These are phyloP conservation scores for Amblyopsis hoosieri DNA, from an alignment of 2,797 vertebrate genomes.

Conservation along the genomic window DNA sequence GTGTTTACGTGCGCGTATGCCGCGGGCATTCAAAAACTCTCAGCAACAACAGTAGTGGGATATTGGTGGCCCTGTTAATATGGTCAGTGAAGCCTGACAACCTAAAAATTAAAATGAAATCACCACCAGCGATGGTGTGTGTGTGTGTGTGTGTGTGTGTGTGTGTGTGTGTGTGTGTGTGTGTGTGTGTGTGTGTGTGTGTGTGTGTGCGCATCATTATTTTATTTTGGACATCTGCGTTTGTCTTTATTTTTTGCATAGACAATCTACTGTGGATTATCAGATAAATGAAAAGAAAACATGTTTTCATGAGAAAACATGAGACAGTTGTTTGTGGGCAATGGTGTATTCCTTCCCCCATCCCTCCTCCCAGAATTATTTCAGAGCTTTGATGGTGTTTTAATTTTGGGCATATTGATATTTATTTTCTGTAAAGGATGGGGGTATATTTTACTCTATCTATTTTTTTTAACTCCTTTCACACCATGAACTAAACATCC, in stretches of 20 bases:
- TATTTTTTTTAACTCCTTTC: too few species aligned
- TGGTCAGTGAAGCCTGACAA: background rate
- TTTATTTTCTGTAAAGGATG: background rate
- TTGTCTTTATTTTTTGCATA: conserved; percentile 33
- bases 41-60: too few species aligned
- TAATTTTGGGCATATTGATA: conserved; percentile 65
- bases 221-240: conserved; percentile 6
- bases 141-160: too few species aligned
- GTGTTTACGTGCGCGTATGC: too few species aligned
- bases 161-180: conserved; percentile 19
- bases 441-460: conserved; percentile 28
- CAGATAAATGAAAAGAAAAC: background rate
- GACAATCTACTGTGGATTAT: conserved; percentile 69
- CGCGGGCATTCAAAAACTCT: too few species aligned
- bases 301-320: conserved; percentile 32
- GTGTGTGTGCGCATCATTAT: background rate
- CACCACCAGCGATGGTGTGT: conserved; percentile 55
- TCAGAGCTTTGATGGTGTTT: conserved; percentile 47
- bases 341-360: conserved; percentile 21
- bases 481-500: too few species aligned
- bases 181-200: too few species aligned
- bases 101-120: background rate
- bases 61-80: too few species aligned
- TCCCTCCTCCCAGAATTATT: conserved; percentile 13
- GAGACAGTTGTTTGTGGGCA: conserved; percentile 30